Evolutionary conservation across 1,140 invertebrate genomes (phyloP), one percentile per base, ranked within the genome.

Genomic region (Drosophila subpulchrella): DNA sequence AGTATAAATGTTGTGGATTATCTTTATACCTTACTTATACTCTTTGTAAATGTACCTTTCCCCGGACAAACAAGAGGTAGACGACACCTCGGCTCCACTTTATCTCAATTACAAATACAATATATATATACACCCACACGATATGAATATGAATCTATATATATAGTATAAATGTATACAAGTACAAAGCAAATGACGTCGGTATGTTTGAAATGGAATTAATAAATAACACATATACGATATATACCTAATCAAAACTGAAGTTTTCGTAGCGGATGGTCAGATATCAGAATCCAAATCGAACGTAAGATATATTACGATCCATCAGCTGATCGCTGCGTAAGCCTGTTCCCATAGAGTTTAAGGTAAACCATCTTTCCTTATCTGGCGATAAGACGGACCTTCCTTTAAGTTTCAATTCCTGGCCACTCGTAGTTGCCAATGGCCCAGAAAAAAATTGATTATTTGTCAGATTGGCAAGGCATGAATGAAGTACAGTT

Each of bases 1-100:
- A 77, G 75, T 55, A 68, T 77, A 77, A 76, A 77, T 77, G 75
- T 77, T 76, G 75, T 77, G 73, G 56, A 76, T 74, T 75, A 75
- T 56, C 70, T 58, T 46, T 51, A 73, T 66, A 59, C 48, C 60
- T 20, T 75, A 34, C 46, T 44, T 47, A 50, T 62, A 62, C 48
- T 62, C 73, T 77, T 68, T 76, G 73, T 76, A 77, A 77, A 77
- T 76, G 75, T 77, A 77, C 56, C 74, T 76, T 62, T 62, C 20
- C 50, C 32, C 42, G 47, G 46, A 44, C n/a, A 60, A 44, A 32
- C 10, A 8, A 12, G 53, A 27, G 55, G 58, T 12, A 34, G 32
- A 42, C 15, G 30, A n/a, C 12, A 32, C 17, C 41, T 73, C 56
- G 38, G 68, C 41, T 56, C 47, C 53, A 42, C 60, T 56, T 63